Base-by-base conservation (phyloP, 2,888 invertebrate genomes). In the Xestia xanthographa region DNA sequence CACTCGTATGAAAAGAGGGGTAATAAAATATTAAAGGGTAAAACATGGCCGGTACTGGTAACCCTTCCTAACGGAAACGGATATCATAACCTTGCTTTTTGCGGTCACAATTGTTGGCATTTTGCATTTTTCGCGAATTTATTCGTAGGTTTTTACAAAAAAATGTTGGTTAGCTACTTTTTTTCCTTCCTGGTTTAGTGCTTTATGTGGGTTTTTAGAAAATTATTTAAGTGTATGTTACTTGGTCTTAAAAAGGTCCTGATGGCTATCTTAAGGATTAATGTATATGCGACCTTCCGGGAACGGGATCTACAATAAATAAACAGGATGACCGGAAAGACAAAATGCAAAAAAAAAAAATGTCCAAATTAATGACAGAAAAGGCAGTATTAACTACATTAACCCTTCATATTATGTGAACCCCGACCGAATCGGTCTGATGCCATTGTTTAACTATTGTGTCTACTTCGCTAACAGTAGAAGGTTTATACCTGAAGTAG, bases 61-160 rank as follows among this genome's bases (percentile, higher is more conserved):
- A 89, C 90, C 91, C 92, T 91, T 90, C 74, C 89, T 78, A 80
- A 79, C 88, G 92, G 92, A 92, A 92, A 73, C 90, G 91, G 91
- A 92, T 91, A 90, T 92, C 91, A 92, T 92, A 92, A 91, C 91
- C 90, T 90, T 87, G 88, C 91, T 91, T 91, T 90, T 90, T 90
- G 90, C 85, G 88, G 85, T 79, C 86, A 86, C 87, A 89, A 90
- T 85, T 89, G 90, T 85, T 83, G 72, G 67, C 60, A 88, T 89
- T 91, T 87, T 84, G 86, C 85, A 91, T 89, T 90, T 91, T 90
- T 89, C 74, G 80, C 80, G 66, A 73, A 84, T 77, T 72, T 82
- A 66, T 79, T 75, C 75, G 70, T 71, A 48, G 80, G 75, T 83
- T 83, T 79, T 69, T 58, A 60, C 66, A 69, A 83, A 72, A 72